Conservation (phyloP, 2,888 invertebrate genomes). For the Therioaphis trifolii region DNA sequence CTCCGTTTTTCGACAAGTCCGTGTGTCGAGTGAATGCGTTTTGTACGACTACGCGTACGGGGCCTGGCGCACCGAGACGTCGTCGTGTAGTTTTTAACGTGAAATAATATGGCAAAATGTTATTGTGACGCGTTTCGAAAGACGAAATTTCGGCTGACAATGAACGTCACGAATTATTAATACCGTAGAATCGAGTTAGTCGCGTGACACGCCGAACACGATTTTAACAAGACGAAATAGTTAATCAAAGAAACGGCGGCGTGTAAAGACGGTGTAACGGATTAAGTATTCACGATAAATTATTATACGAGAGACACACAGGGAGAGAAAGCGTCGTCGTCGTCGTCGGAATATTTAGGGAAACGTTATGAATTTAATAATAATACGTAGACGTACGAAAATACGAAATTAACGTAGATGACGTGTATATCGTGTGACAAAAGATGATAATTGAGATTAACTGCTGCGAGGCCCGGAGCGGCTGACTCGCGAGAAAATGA, state of each 20-base stretch:
- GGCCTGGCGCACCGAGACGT: too few species aligned
- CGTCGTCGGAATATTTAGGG: too few species aligned
- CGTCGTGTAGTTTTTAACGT: too few species aligned
- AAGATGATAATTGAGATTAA: conserved; percentile 41
- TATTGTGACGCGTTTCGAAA: too few species aligned
- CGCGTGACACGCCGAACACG: not conserved
- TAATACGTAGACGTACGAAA: not conserved
- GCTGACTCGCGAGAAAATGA: conserved; percentile 7
- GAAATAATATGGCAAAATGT: too few species aligned
- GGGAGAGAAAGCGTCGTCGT: not conserved
- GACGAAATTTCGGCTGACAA: too few species aligned
- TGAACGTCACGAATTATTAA: too few species aligned
- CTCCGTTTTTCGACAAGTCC: too few species aligned
- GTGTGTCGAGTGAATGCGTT: too few species aligned
- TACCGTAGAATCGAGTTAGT: not conserved
- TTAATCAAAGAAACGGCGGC: conserved; percentile 16
- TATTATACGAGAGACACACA: conserved; percentile 1
- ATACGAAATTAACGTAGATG: conserved; percentile 6
- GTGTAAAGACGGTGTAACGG: not conserved
- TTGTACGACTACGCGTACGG: too few species aligned
- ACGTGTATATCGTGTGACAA: not conserved
- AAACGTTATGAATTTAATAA: conserved; percentile 35
- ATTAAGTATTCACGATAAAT: conserved; percentile 28
- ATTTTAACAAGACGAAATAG: not conserved
- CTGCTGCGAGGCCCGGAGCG: not conserved